Percentiles rank a stretch among this genome's conserved stretches.
Conservation (phyloP, 2,113 vertebrate genomes). For the Synodontis membranacea region DNA sequence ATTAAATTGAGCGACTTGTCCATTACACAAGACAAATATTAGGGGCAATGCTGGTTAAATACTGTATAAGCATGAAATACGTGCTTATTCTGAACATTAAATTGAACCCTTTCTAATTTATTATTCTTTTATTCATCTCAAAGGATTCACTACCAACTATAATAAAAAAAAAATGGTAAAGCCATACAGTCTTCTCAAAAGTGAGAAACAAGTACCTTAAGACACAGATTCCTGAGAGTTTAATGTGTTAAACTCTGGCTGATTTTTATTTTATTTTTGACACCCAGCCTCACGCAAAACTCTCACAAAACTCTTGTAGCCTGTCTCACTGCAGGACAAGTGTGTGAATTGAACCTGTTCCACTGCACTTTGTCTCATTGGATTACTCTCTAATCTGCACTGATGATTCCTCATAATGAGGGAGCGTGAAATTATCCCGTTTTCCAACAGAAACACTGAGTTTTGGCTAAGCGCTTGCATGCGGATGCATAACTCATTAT, state of each 20-base stretch:
- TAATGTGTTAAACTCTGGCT: neutral
- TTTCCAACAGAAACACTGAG: neutral
- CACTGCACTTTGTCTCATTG: neutral
- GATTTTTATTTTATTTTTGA: neutral
- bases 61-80: too few species aligned
- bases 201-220: neutral
- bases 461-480: neutral
- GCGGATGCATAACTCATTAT: neutral
- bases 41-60: too few species aligned
- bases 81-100: neutral
- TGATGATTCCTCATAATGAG: neutral
- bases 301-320: slow-evolving; percentile 2
- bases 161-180: neutral
- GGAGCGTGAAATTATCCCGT: neutral
- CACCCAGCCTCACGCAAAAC: slow-evolving; percentile 9
- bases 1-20: neutral
- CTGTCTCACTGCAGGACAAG: neutral
- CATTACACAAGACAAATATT: neutral
- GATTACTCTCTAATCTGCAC: slow-evolving; percentile 10
- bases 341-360: neutral
- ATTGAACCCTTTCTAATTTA: neutral
- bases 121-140: neutral
- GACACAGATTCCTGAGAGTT: neutral
- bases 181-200: neutral
- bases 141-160: neutral